Evolutionary conservation across 2,797 vertebrate genomes (phyloP).

Genomic region (Galago senegalensis): DNA sequence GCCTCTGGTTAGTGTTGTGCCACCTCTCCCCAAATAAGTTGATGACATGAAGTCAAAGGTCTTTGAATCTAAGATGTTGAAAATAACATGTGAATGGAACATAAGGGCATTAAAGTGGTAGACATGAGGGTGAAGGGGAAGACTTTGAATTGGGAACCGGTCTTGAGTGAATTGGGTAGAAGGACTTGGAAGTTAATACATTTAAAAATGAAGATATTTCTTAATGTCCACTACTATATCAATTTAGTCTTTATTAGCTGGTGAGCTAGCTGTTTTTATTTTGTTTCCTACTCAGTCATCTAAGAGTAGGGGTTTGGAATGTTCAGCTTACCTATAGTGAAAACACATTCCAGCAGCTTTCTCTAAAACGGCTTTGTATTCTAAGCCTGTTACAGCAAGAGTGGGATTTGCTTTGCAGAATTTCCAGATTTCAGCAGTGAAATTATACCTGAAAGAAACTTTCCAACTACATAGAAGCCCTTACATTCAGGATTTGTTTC

Average conservation of each 20-base stretch:
- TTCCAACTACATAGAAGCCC: neutral
- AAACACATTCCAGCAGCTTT: neutral
- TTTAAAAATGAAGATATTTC: neutral
- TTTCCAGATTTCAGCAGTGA: neutral
- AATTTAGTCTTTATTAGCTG: neutral
- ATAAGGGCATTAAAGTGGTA: neutral
- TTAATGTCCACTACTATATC: neutral
- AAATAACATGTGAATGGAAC: neutral
- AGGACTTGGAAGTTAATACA: neutral
- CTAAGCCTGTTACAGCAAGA: neutral
- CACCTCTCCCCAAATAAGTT: neutral
- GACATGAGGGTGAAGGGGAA: neutral
- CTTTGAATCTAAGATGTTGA: neutral
- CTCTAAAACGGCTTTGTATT: neutral
- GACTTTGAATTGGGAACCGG: neutral
- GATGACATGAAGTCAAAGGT: neutral
- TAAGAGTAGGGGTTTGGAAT: neutral
- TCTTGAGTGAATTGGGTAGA: neutral
- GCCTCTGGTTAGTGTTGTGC: neutral
- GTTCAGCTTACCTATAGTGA: neutral
- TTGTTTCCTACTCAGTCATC: neutral
- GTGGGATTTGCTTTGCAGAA: neutral
- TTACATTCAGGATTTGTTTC: neutral
- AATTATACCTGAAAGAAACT: neutral
- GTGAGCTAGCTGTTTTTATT: neutral